A percentile compares a stretch with the other conserved stretches of the same genome.
Evolutionary conservation across 1,140 invertebrate species (phyloP).

Genomic region (Potamilus streckersoni): DNA sequence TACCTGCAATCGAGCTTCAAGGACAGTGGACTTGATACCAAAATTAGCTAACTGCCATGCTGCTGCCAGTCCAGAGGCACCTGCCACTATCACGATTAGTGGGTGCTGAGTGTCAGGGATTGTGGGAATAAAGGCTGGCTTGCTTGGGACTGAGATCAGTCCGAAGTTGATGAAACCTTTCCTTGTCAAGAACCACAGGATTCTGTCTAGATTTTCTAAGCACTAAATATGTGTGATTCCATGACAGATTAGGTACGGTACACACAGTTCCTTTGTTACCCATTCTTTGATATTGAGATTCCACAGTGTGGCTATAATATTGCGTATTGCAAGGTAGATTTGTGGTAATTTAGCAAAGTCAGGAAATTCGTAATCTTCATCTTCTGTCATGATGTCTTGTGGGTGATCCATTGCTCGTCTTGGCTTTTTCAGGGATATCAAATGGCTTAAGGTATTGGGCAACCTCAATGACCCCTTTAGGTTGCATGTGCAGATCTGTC

Average conservation of each 20-base stretch:
- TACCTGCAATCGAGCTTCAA: no score
- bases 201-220: constrained; percentile 54
- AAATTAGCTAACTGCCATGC: no score
- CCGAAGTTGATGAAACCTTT: constrained; percentile 69
- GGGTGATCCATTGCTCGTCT: constrained; percentile 61
- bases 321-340: constrained; percentile 69
- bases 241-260: constrained; percentile 64
- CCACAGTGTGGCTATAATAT: constrained; percentile 69
- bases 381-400: constrained; percentile 68
- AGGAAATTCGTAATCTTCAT: constrained; percentile 66
- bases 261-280: constrained; percentile 63
- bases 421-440: constrained; percentile 55
- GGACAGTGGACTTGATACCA: no score
- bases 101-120: no score
- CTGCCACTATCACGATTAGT: no score
- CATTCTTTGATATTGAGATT: constrained; percentile 68
- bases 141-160: constrained; percentile 43
- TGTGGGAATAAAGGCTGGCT: background rate
- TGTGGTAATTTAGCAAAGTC: constrained; percentile 58
- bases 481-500: constrained; percentile 30
- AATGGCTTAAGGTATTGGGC: constrained; percentile 58
- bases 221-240: constrained; percentile 68
- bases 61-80: no score
- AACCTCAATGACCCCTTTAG: constrained; percentile 20
- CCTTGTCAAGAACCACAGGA: constrained; percentile 65